Base-by-base conservation (phyloP, 2,888 invertebrate species). In the Pollenia griseotomentosa region DNA sequence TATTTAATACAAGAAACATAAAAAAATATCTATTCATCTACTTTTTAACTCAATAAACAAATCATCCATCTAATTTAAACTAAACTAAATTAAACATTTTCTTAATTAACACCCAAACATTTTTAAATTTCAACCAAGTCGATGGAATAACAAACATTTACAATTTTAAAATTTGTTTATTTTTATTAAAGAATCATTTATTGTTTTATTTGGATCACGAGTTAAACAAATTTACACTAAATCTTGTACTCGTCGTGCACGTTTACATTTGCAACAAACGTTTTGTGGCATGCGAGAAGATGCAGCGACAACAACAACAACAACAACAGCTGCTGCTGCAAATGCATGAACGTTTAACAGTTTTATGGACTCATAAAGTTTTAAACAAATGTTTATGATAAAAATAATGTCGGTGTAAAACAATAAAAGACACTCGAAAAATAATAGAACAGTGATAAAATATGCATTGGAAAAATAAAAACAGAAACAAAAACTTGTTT, bases 1-100 rank as follows among this genome's bases (percentile, higher is more conserved):
- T 33, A 33, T 33, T 33, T 0, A 33, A 33, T 33, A 33, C 5
- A 5, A 0, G 33, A 33, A 33, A 33, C 33, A 33, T 33, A 33
- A 33, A 33, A 33, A 33, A 33, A 33, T 0, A 5, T 6, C 6
- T 33, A 4, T 33, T 33, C 33, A 33, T 33, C 6, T 33, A 33
- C 33, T 33, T 33, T 33, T 33, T 6, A 33, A 33, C 33, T 33
- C 14, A 33, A 63, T 75, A 59, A 57, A 79, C 57, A 65, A 66
- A 59, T 74, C 46, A 55, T 53, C 14, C 61, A 71, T 55, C 48
- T 65, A 57, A 46, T 19, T 57, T 55, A 74, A 73, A 33, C 33
- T 61, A 63, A 70, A 77, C 63, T 55, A 82, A 73, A 46, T 16
- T 61, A 63, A 77, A 77, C 55, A 77, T 75, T 83, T 48, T 44